Conservation (phyloP, 2,888 invertebrate species). For the Morpho deidamia region DNA sequence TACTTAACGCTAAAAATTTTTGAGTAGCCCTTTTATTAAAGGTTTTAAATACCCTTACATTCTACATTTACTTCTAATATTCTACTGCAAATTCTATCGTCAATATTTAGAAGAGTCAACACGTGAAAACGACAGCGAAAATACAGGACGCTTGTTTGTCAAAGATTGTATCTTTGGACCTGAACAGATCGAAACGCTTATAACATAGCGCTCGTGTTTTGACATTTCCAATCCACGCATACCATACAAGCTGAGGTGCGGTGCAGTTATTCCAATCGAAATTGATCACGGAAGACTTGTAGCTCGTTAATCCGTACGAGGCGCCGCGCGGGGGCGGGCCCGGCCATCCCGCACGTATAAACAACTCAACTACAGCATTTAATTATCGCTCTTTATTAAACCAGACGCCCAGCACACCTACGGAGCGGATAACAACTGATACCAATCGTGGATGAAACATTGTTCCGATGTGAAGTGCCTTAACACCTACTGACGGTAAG, state of each 20-base stretch:
- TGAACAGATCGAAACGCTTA: too few relatives aligned
- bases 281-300: conserved; percentile 26
- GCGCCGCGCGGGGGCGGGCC: conserved; percentile 52
- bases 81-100: too few relatives aligned
- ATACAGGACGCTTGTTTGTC: too few relatives aligned
- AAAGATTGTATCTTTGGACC: too few relatives aligned
- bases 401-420: conserved; percentile 48
- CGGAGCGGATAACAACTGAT: conserved; percentile 45
- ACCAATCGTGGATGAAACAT: conserved; percentile 53
- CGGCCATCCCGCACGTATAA: conserved; percentile 55
- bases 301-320: conserved; percentile 61
- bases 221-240: conserved; percentile 3
- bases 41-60: too few relatives aligned
- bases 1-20: too few relatives aligned
- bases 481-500: conserved; percentile 55
- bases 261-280: conserved; percentile 24
- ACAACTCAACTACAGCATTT: conserved; percentile 74
- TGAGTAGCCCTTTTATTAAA: too few relatives aligned
- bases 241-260: background rate
- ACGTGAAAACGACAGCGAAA: too few relatives aligned
- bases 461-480: conserved; percentile 48
- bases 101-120: too few relatives aligned
- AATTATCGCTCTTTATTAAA: conserved; percentile 75
- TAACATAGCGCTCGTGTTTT: background rate
- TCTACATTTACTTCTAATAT: too few relatives aligned